These are phyloP conservation scores for Phyto melanocephala DNA, from an alignment of 2,888 invertebrate genomes.

Conservation along the genomic window DNA sequence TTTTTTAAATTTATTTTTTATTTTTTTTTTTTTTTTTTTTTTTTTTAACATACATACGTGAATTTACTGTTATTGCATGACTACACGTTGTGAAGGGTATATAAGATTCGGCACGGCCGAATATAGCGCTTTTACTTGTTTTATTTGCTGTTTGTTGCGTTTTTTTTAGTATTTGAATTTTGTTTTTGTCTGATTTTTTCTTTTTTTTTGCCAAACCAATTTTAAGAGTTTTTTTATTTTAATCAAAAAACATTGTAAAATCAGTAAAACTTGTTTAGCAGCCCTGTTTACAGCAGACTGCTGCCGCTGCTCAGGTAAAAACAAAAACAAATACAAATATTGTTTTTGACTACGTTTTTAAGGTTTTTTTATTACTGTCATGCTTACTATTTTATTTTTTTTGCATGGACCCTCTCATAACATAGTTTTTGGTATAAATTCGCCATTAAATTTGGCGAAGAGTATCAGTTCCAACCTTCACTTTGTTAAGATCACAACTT, in stretches of 20 bases:
- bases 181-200: conserved; percentile 14
- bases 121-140: too few species aligned
- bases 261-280: conserved; percentile 71
- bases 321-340: conserved; percentile 1
- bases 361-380: conserved; percentile 35
- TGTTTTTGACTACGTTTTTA: conserved; percentile 27
- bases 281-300: conserved; percentile 56
- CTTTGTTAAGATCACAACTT: conserved; percentile 73
- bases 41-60: too few species aligned
- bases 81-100: too few species aligned
- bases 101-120: too few species aligned
- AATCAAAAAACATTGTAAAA: conserved; percentile 71
- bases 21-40: too few species aligned
- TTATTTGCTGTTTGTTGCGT: neutral
- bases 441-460: conserved; percentile 70
- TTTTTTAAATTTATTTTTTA: too few species aligned
- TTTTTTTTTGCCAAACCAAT: conserved; percentile 12
- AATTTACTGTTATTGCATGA: too few species aligned
- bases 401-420: conserved; percentile 28
- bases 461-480: conserved; percentile 77
- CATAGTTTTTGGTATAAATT: conserved; percentile 75
- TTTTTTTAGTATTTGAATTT: conserved; percentile 15
- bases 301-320: conserved; percentile 3
- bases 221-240: conserved; percentile 37
- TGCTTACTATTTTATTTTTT: conserved; percentile 8